Evolutionary conservation across 1,140 invertebrate genomes (phyloP).

Genomic region (Dinoponera quadriceps): DNA sequence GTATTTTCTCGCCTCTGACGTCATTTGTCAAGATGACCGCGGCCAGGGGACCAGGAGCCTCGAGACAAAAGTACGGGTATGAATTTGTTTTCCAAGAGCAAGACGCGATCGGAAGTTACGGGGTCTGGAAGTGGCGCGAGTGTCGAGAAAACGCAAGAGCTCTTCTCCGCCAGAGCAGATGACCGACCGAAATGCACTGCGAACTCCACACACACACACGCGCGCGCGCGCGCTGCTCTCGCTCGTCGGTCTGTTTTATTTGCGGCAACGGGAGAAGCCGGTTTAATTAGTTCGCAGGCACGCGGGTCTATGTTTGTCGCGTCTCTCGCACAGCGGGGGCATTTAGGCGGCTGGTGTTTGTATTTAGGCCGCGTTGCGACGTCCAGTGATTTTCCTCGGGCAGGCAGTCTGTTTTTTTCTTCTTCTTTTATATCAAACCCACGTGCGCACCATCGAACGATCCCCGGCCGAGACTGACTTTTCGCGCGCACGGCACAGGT

Average conservation of each 20-base stretch:
- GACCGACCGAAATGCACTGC: slow-evolving; percentile 3
- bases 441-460: not conserved
- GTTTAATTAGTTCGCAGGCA: slow-evolving; percentile 56
- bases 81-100: too few relatives aligned
- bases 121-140: not conserved
- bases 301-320: slow-evolving; percentile 44
- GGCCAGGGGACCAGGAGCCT: too few relatives aligned
- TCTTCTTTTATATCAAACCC: not conserved
- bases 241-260: slow-evolving; percentile 25
- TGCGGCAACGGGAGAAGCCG: slow-evolving; percentile 22
- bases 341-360: slow-evolving; percentile 35
- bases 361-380: slow-evolving; percentile 16
- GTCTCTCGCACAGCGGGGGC: slow-evolving; percentile 10
- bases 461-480: not conserved
- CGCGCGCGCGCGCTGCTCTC: too few relatives aligned
- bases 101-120: too few relatives aligned
- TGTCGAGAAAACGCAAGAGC: not conserved
- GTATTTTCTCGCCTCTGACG: too few relatives aligned
- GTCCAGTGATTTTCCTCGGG: not conserved
- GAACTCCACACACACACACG: too few relatives aligned
- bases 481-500: too few relatives aligned
- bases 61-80: too few relatives aligned
- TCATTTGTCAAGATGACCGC: too few relatives aligned
- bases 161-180: not conserved
- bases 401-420: not conserved